Base-by-base conservation (phyloP, 2,888 invertebrate genomes). In the Oscheius sp. region DNA sequence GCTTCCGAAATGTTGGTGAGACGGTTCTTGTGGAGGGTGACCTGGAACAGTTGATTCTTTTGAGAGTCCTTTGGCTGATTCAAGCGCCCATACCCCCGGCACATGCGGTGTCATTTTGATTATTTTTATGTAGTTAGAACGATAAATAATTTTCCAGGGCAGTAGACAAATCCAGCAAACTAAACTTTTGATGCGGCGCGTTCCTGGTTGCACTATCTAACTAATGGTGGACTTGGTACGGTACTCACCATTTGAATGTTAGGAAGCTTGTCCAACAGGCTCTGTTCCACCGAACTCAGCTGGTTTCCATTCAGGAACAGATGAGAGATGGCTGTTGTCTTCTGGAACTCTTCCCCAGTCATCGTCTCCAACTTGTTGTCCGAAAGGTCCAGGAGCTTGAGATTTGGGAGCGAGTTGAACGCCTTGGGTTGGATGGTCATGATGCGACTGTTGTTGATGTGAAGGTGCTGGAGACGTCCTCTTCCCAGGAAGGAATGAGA, bases 401-500 rank as follows among this genome's bases (percentile, higher is more conserved):
- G 73, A 11, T 77, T 63, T 11, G 84, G 76, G 29, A 89, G 75
- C 3, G 83, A 83, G 65, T 85, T 84, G 80, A 89, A 89, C 0
- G 89, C 86, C 48, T 79, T 77, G 13, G 86, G 76, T 58, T 87
- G 80, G 58, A 89, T 86, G 5, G 57, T 53, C n/a, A 76, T 60
- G 7, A 89, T 73, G 0, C 79, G 74, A 2, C 85, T 82, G 35
- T 72, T 76, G 71, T 88, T 89, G 60, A 89, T 80, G 68, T 83
- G 82, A 35, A 89, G 79, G 29, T 84, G 77, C 29, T 82, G 79
- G 7, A 88, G 81, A 1, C 80, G 72, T 7, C 60, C 66, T 11
- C 87, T 75, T 47, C 86, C 95, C 84, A 95, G 94, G 90, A 95
- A 95, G 57, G 94, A 93, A 90, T 94, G 94, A 90, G 94, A 93